Evolutionary conservation across 2,888 invertebrate species (phyloP).

Genomic region (Ptychoptera contaminata): DNA sequence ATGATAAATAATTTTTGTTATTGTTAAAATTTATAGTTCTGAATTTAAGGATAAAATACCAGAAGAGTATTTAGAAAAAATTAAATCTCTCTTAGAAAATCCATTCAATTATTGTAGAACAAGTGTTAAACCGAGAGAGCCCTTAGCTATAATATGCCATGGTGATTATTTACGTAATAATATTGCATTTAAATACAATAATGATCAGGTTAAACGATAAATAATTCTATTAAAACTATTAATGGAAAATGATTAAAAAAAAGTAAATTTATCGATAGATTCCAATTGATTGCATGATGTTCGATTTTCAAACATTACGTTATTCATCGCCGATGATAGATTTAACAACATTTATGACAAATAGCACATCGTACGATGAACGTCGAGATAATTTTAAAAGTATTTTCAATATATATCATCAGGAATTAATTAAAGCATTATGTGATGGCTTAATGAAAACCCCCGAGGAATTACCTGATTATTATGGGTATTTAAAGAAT

Average conservation of each 20-base stretch:
- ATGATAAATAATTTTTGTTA: not conserved
- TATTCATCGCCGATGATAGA: constrained; percentile 28
- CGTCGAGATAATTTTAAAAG: constrained; percentile 19
- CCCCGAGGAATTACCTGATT: constrained; percentile 15
- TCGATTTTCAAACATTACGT: constrained; percentile 28
- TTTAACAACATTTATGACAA: constrained; percentile 19
- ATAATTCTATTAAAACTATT: not conserved
- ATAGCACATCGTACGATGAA: constrained; percentile 20
- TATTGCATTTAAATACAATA: constrained; percentile 23
- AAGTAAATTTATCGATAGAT: not conserved
- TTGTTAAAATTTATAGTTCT: constrained; percentile 7
- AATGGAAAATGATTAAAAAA: not conserved
- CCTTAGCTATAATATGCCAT: constrained; percentile 23
- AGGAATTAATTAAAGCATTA: constrained; percentile 15
- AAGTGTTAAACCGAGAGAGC: constrained; percentile 22
- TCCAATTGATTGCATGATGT: constrained; percentile 25
- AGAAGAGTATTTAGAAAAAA: constrained; percentile 16
- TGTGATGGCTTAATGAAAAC: constrained; percentile 3
- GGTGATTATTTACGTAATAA: constrained; percentile 29
- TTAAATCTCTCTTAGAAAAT: constrained; percentile 12
- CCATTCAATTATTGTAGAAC: constrained; percentile 15
- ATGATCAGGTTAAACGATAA: constrained; percentile 5
- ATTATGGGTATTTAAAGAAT: constrained; percentile 16
- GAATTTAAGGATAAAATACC: constrained; percentile 15
- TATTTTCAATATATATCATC: constrained; percentile 22